A percentile compares a stretch with the other conserved stretches of the same genome.
Conservation (phyloP, 2,113 vertebrate species). For the Monarcha castaneiventris region DNA sequence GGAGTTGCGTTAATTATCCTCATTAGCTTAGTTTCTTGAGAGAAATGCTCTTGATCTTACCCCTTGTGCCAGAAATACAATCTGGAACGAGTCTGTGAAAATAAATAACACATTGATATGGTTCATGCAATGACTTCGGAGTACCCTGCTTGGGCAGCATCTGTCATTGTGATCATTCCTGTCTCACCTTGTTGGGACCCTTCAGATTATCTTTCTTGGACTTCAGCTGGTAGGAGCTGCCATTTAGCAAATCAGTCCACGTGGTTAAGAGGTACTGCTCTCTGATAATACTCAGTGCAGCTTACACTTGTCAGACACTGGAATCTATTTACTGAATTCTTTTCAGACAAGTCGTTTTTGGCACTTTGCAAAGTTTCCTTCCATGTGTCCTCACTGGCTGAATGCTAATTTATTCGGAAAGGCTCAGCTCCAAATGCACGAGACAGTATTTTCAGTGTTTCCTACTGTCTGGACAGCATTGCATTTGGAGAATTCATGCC, state of each 20-base stretch:
- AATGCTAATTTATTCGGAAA: slow-evolving; percentile 52
- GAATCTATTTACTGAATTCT: slow-evolving; percentile 47
- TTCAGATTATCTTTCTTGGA: background rate
- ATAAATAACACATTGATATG: slow-evolving; percentile 29
- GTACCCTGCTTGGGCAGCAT: background rate
- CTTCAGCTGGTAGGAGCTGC: background rate
- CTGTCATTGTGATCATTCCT: background rate
- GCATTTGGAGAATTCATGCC: background rate
- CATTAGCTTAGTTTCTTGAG: slow-evolving; percentile 46
- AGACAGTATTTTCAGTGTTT: slow-evolving; percentile 51
- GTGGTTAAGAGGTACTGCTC: background rate
- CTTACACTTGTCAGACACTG: background rate
- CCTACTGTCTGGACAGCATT: slow-evolving; percentile 46
- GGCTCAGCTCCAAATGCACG: slow-evolving; percentile 3
- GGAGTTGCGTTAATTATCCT: slow-evolving; percentile 44
- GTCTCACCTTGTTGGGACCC: background rate
- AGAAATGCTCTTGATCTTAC: slow-evolving; percentile 42
- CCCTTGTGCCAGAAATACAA: slow-evolving; percentile 43
- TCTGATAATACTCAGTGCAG: background rate
- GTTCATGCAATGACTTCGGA: background rate
- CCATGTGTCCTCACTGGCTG: slow-evolving; percentile 33
- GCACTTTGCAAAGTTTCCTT: slow-evolving; percentile 50
- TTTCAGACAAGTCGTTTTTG: slow-evolving; percentile 39
- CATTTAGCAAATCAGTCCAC: background rate
- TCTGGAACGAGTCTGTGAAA: slow-evolving; percentile 9